A percentile compares a stretch with the other conserved stretches of the same genome.
phyloP scores from a whole-genome alignment of 2,113 vertebrate genomes.

The Dermatemys mawii region DNA sequence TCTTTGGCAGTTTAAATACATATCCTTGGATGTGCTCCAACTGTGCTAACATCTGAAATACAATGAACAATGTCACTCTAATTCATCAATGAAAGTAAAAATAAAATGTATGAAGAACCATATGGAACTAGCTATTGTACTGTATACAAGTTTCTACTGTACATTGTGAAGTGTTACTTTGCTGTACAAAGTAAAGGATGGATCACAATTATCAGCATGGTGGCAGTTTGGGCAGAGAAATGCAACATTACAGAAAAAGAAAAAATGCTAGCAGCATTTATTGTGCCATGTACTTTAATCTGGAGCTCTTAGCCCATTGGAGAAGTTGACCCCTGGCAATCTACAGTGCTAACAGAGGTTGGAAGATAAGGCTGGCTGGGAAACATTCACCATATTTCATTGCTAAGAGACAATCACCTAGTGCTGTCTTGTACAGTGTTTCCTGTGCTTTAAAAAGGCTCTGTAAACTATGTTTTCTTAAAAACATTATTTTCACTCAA shows the following conservation, averaged over 20 bases:
- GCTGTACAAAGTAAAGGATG: slow-evolving; percentile 3
- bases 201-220: background rate
- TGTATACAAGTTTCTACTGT: background rate
- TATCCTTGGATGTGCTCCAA: slow-evolving; percentile 40
- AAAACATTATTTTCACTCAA: background rate
- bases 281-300: background rate
- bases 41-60: slow-evolving; percentile 36
- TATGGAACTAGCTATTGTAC: slow-evolving; percentile 14
- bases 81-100: slow-evolving; percentile 33
- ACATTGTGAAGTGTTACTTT: slow-evolving; percentile 16
- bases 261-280: background rate
- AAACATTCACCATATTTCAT: background rate
- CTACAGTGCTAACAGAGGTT: background rate
- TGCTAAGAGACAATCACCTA: background rate
- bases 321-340: background rate
- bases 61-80: slow-evolving; percentile 40
- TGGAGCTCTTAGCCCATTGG: background rate
- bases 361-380: background rate
- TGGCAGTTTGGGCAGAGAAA: slow-evolving; percentile 18
- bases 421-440: background rate
- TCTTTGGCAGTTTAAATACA: slow-evolving; percentile 49
- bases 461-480: background rate
- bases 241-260: background rate
- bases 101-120: slow-evolving; percentile 18
- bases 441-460: background rate